Conservation (phyloP, 1,140 invertebrate species). For the Neodiprion fabricii region DNA sequence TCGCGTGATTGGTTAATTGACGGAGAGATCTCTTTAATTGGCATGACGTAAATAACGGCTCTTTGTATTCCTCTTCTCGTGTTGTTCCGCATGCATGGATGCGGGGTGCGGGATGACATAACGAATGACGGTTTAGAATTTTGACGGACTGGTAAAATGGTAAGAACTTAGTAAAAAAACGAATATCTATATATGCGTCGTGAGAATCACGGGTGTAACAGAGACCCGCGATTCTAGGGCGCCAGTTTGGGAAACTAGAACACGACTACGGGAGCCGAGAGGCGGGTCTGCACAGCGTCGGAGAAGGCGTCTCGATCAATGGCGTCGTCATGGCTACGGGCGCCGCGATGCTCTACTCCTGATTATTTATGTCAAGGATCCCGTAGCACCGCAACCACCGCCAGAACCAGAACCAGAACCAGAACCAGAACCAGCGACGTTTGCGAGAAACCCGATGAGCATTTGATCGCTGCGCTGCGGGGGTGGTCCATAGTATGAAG, state of each 20-base stretch:
- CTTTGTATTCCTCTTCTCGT: no score
- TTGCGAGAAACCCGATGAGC: background rate
- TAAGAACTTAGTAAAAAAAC: no score
- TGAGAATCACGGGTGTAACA: no score
- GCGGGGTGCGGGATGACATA: no score
- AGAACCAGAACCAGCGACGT: background rate
- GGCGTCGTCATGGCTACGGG: constrained; percentile 52
- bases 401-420: background rate
- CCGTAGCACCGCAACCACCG: constrained; percentile 31
- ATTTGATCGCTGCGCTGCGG: no score
- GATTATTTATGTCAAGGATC: constrained; percentile 63
- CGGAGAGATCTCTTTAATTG: no score
- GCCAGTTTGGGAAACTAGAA: constrained; percentile 1
- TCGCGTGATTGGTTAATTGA: no score
- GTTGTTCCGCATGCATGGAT: no score
- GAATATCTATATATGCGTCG: background rate
- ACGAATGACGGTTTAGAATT: no score
- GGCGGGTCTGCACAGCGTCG: constrained; percentile 30
- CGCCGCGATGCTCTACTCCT: constrained; percentile 54
- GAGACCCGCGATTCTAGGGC: background rate
- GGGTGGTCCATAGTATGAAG: background rate
- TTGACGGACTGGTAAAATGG: no score
- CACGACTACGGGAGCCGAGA: constrained; percentile 16
- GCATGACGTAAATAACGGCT: no score
- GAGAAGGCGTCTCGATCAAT: constrained; percentile 45